Conservation (phyloP, 1,140 invertebrate genomes). For the Bactericera cockerelli region DNA sequence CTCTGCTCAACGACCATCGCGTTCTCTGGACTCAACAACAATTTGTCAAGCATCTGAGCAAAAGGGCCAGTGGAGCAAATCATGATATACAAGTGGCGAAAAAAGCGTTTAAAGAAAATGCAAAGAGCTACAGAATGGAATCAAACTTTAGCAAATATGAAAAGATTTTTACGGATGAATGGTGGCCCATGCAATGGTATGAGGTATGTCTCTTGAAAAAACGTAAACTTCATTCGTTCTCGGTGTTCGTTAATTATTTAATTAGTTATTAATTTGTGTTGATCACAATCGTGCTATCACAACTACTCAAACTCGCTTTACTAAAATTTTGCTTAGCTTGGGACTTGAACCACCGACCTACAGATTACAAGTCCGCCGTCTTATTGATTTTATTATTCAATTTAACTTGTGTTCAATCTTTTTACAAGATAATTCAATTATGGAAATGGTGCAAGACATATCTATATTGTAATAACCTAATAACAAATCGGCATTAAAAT, state of each 20-base stretch:
- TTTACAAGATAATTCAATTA: too few relatives aligned
- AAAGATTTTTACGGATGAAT: slow-evolving; percentile 59
- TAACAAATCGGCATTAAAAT: too few relatives aligned
- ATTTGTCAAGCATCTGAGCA: slow-evolving; percentile 13
- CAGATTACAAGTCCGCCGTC: too few relatives aligned
- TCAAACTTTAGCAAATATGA: slow-evolving; percentile 18
- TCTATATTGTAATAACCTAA: too few relatives aligned
- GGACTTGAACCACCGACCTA: background rate
- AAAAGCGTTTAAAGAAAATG: background rate
- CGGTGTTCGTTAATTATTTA: background rate
- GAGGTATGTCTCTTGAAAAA: slow-evolving; percentile 46
- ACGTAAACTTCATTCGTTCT: background rate
- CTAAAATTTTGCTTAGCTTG: too few relatives aligned
- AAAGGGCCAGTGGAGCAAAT: too few relatives aligned
- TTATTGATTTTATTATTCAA: background rate
- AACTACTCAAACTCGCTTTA: too few relatives aligned
- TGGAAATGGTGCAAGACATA: too few relatives aligned
- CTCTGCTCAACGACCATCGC: slow-evolving; percentile 9
- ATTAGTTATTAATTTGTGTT: too few relatives aligned
- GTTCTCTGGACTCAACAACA: slow-evolving; percentile 17
- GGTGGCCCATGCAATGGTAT: slow-evolving; percentile 83
- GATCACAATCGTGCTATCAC: too few relatives aligned
- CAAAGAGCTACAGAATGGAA: background rate
- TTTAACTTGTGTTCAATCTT: too few relatives aligned
- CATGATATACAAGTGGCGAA: background rate